Conservation (phyloP, 2,888 invertebrate genomes). For the Lymantria monacha region DNA sequence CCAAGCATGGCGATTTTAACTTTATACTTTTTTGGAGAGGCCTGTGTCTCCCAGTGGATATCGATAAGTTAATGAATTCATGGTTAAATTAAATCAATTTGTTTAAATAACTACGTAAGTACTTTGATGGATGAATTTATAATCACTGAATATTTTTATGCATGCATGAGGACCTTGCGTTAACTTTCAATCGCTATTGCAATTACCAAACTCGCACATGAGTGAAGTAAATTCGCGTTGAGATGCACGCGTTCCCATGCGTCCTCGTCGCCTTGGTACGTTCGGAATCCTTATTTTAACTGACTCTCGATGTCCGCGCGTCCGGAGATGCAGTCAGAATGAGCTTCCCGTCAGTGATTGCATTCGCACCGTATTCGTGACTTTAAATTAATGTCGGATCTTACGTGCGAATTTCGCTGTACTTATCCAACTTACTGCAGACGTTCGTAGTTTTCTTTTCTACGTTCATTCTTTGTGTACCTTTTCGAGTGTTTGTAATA, state of each 20-base stretch:
- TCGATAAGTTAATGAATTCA: too few species aligned
- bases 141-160: too few species aligned
- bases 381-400: conserved; percentile 63
- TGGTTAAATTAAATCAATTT: too few species aligned
- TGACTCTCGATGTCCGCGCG: conserved; percentile 43
- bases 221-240: conserved; percentile 1
- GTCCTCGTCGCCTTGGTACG: conserved; percentile 44
- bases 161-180: too few species aligned
- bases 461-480: not conserved
- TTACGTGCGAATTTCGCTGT: conserved; percentile 32
- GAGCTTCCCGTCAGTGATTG: conserved; percentile 77
- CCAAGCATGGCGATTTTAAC: too few species aligned
- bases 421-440: conserved; percentile 16
- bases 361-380: conserved; percentile 65
- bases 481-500: not conserved
- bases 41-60: too few species aligned
- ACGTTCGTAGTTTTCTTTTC: conserved; percentile 38
- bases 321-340: conserved; percentile 74
- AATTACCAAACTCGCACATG: too few species aligned
- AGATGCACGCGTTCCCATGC: conserved; percentile 37
- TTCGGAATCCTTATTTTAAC: conserved; percentile 74
- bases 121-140: too few species aligned
- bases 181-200: too few species aligned
- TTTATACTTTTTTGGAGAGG: too few species aligned
- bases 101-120: too few species aligned